A percentile compares a stretch with the other conserved stretches of the same genome.
phyloP scores from a whole-genome alignment of 2,888 invertebrate species.

The Erebia epiphron region DNA sequence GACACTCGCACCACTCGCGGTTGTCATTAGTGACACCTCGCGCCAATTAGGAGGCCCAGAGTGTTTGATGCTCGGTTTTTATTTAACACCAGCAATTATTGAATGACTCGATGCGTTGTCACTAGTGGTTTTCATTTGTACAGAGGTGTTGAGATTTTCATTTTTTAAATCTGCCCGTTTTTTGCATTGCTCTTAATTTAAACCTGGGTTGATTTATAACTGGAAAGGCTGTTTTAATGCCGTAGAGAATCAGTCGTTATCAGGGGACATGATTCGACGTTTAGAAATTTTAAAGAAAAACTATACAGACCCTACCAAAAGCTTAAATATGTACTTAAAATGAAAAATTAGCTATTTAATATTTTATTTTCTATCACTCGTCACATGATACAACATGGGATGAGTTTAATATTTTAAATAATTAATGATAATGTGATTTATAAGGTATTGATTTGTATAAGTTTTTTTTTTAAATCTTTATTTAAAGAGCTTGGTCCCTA shows the following conservation, averaged over 20 bases:
- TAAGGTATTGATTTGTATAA: too few relatives aligned
- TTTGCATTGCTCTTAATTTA: constrained; percentile 44
- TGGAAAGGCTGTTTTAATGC: constrained; percentile 8
- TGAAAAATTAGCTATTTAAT: too few relatives aligned
- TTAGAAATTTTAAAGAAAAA: neutral
- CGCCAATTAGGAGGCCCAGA: constrained; percentile 77
- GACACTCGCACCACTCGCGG: constrained; percentile 62
- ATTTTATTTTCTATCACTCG: too few relatives aligned
- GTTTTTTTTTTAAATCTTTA: too few relatives aligned
- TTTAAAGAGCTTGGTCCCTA: too few relatives aligned
- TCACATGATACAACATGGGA: too few relatives aligned
- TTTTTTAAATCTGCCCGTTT: constrained; percentile 45
- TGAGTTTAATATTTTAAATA: too few relatives aligned
- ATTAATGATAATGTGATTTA: too few relatives aligned
- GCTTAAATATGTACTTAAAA: too few relatives aligned
- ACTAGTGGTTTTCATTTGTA: constrained; percentile 61
- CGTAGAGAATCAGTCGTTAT: constrained; percentile 10
- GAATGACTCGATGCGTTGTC: constrained; percentile 68
- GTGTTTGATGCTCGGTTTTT: constrained; percentile 79
- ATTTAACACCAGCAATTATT: constrained; percentile 79
- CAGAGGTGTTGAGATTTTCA: constrained; percentile 53
- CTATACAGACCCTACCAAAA: neutral
- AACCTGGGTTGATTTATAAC: constrained; percentile 32
- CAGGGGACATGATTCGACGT: neutral
- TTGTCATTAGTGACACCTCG: constrained; percentile 82